Conservation (phyloP, 2,888 invertebrate species). For the Noctuana brunneofusca region DNA sequence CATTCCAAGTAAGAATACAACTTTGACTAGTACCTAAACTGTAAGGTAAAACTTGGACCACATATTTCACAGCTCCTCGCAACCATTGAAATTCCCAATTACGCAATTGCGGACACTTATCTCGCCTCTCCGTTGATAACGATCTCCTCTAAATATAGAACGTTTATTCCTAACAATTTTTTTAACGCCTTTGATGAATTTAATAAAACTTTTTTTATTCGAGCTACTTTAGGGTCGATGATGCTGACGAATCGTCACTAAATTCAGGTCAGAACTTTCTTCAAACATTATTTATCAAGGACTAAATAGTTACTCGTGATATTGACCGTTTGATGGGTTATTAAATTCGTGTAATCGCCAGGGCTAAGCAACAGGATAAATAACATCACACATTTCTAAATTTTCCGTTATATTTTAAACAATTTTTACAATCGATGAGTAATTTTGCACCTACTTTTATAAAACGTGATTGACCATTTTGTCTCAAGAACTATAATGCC, state of each 20-base stretch:
- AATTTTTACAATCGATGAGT: not conserved
- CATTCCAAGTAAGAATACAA: not conserved
- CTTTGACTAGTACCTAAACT: not conserved
- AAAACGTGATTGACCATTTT: no score
- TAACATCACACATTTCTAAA: not conserved
- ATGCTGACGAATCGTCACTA: not conserved
- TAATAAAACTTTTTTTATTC: no score
- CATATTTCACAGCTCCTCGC: slow-evolving; percentile 49
- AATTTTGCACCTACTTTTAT: no score
- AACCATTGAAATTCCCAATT: slow-evolving; percentile 72
- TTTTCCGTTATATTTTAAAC: not conserved
- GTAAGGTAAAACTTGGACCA: slow-evolving; percentile 46
- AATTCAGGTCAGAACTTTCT: not conserved
- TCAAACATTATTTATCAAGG: no score
- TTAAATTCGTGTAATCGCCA: not conserved
- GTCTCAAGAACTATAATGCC: not conserved
- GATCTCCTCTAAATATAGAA: slow-evolving; percentile 62
- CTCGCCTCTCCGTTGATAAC: slow-evolving; percentile 60
- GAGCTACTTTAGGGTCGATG: no score
- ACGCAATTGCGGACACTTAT: slow-evolving; percentile 77
- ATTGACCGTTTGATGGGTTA: no score
- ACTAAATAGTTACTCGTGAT: no score
- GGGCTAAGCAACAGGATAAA: not conserved
- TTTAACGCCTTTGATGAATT: not conserved
- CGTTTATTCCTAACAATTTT: slow-evolving; percentile 1